Conservation (phyloP, 2,888 invertebrate species). For the Scrobipalpa costella region DNA sequence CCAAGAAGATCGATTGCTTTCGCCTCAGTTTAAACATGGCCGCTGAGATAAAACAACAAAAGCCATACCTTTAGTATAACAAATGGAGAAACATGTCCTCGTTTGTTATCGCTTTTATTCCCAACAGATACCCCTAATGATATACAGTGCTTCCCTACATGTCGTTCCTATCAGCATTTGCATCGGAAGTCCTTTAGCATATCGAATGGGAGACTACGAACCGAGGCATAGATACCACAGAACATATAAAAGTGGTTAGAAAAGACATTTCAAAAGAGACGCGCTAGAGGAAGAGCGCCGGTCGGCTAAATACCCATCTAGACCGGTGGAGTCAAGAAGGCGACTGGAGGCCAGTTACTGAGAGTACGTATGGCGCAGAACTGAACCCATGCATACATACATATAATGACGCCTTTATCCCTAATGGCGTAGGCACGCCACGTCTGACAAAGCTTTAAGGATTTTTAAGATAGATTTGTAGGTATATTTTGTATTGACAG, state of each 20-base stretch:
- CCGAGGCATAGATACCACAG: background rate
- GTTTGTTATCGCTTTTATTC: conserved; percentile 6
- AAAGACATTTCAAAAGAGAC: too few relatives aligned
- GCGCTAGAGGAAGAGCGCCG: too few relatives aligned
- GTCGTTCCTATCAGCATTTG: conserved; percentile 6
- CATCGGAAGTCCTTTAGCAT: background rate
- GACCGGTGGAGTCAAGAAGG: too few relatives aligned
- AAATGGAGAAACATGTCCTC: background rate
- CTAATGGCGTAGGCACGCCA: too few relatives aligned
- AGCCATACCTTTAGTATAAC: conserved; percentile 7
- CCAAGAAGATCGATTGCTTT: background rate
- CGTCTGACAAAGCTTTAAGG: too few relatives aligned
- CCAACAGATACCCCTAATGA: conserved; percentile 2
- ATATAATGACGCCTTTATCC: too few relatives aligned
- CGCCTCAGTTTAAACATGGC: background rate
- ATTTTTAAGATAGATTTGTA: too few relatives aligned
- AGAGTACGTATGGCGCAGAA: too few relatives aligned
- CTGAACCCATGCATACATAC: too few relatives aligned
- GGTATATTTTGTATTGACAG: too few relatives aligned
- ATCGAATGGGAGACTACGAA: background rate
- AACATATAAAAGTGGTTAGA: background rate
- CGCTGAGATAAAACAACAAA: conserved; percentile 13
- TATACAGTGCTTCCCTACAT: conserved; percentile 13
- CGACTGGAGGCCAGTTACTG: too few relatives aligned
- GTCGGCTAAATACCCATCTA: too few relatives aligned